Evolutionary conservation across 1,140 invertebrate species (phyloP), one percentile per base, ranked within the genome.

Genomic region (Drosophila teissieri): DNA sequence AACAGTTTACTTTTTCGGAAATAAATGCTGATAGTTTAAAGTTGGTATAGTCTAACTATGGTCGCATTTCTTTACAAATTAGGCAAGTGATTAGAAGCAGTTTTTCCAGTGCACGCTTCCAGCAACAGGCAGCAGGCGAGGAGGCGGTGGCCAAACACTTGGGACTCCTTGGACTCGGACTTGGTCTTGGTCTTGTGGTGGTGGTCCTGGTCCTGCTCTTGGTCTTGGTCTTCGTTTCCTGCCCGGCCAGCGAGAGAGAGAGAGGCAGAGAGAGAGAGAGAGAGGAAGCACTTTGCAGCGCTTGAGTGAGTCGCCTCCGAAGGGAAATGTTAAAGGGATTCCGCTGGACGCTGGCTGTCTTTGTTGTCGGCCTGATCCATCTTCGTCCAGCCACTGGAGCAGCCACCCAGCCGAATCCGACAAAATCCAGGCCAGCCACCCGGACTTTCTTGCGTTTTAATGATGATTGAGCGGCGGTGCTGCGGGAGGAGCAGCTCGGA

Each of bases 231-330:
- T 42, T 54, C 10, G 75, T 19, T 39, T 44, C 68, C 46, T 46
- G 69, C 24, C 22, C 0, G 63, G 31, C 51, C 64, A 39, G 42
- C 80, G 54, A 86, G 19, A 19, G 19, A 19, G 1, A 19, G 19
- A 19, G 19, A 19, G 19, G 2, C 83, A 75, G 86, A 86, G 51
- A 19, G 19, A 19, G 19, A 19, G 82, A 75, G 86, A 86, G 51
- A 85, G 58, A 88, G 82, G 83, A 86, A 86, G 75, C 82, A 88
- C 82, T 86, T 86, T 86, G 74, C 64, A 78, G 75, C 82, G 82
- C 82, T 86, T 88, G 64, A 86, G 78, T 86, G 64, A 75, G 69
- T 75, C 65, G 65, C 52, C 74, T 79, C 69, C 73, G 73, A 81
- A 45, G 83, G 74, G 57, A 86, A 67, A 75, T 75, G 83, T 56